Evolutionary conservation across 2,113 vertebrate species (phyloP).

Genomic region (Chaetops frenatus): DNA sequence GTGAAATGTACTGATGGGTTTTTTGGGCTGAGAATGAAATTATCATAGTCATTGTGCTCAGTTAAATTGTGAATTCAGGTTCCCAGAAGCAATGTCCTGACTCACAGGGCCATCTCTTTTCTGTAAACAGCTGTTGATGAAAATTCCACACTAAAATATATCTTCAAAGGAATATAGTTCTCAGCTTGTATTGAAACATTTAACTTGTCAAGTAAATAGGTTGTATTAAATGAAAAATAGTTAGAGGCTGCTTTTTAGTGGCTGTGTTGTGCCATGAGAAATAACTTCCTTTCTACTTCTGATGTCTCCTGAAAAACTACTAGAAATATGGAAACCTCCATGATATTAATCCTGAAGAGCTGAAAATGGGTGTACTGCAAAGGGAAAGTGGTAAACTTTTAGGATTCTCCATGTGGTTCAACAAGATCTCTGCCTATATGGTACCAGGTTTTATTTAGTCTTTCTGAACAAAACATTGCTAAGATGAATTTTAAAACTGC

Average conservation of each 20-base stretch:
- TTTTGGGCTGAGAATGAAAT: not conserved
- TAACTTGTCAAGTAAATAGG: slow-evolving; percentile 37
- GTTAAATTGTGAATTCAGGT: not conserved
- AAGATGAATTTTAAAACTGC: not conserved
- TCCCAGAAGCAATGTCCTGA: not conserved
- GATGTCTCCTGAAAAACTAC: not conserved
- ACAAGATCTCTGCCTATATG: not conserved
- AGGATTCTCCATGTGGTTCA: not conserved
- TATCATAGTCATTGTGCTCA: not conserved
- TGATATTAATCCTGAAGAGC: not conserved
- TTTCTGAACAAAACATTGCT: not conserved
- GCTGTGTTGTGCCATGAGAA: slow-evolving; percentile 6
- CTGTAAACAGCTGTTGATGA: not conserved
- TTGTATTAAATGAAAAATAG: slow-evolving; percentile 13
- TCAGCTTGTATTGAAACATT: slow-evolving; percentile 11
- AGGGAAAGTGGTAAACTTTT: not conserved
- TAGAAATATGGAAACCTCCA: not conserved
- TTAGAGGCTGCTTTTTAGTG: not conserved
- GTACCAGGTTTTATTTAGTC: not conserved
- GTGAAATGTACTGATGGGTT: not conserved
- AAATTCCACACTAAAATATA: not conserved
- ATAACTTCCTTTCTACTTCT: not conserved
- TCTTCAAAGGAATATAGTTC: not conserved
- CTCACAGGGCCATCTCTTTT: not conserved
- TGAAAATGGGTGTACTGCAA: not conserved